phyloP scores from a whole-genome alignment of 2,113 vertebrate species.

The Octodon degus region DNA sequence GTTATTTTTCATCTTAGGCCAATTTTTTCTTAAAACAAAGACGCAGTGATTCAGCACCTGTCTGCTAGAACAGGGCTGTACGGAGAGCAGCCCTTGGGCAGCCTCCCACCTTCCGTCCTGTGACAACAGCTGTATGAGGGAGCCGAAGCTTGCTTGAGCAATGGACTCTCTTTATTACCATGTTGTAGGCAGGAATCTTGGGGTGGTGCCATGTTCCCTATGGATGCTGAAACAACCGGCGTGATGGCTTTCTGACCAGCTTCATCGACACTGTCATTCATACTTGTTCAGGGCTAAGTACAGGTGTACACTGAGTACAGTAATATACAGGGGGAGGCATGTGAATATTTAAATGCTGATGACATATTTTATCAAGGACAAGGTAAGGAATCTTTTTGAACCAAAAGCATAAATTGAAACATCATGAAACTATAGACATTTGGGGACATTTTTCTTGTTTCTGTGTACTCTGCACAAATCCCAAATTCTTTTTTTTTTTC shows the following conservation, averaged over 20 bases:
- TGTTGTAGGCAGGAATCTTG: not conserved
- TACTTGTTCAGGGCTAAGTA: not conserved
- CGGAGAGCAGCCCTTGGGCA: not conserved
- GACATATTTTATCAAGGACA: not conserved
- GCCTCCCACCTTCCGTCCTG: not conserved
- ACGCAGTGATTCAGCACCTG: not conserved
- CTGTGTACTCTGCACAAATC: not conserved
- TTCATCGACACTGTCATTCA: not conserved
- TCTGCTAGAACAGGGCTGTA: not conserved
- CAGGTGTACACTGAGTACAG: not conserved
- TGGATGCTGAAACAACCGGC: not conserved
- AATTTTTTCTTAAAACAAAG: constrained; percentile 52
- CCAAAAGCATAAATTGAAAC: not conserved
- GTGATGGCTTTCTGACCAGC: not conserved
- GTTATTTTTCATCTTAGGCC: constrained; percentile 47
- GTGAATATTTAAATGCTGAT: not conserved
- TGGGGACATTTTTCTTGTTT: not conserved
- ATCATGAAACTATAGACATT: not conserved
- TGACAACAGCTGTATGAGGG: not conserved
- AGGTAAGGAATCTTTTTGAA: not conserved
- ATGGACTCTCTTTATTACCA: not conserved
- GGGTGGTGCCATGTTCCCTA: accelerated
- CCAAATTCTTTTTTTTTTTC: not conserved
- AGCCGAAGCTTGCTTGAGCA: not conserved
- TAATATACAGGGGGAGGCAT: not conserved